Base-by-base conservation (phyloP, 2,888 invertebrate genomes). In the Stictocephala bisonia region DNA sequence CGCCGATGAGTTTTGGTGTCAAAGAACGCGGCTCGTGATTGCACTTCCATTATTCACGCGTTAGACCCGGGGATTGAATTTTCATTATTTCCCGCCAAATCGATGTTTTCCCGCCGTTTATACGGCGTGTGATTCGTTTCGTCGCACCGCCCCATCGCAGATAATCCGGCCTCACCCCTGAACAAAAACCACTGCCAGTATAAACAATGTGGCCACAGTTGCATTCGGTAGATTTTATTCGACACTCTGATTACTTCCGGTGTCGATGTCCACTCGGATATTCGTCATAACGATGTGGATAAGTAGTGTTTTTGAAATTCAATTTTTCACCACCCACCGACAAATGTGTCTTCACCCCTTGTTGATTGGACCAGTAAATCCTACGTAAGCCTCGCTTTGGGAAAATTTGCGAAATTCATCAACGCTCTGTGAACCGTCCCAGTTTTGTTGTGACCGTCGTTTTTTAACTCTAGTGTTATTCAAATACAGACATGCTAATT, bases 11-110 rank as follows among this genome's bases (percentile, higher is more conserved):
- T 64, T 64, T 13, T 40, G 13, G 31, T 29, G 35, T 35, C 60
- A 60, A 60, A 60, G 60, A 60, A 60, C 60, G 31, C 60, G 35
- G 31, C 60, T 35, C 64, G 71, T 70, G 71, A 74, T 70, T 74
- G 74, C 66, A 71, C 71, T 74, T 71, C 66, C 74, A 74, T 71
- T 74, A 71, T 74, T 71, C 71, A 74, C 66, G 48, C n/a, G 58
- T 24, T 22, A 48, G 60, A 18, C 41, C 41, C 1, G 56, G 50
- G 73, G 70, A 73, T 73, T 73, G 70, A 70, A 70, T 44, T 73
- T 70, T 73, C 73, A 73, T 73, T 73, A 64, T 70, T 73, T 73
- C 60, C 56, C 73, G 35, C 64, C 48, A 53, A 66, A 73, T 68
- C 73, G 69, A 68, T 73, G 70, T 73, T 73, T 73, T 73, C 64